These are phyloP conservation scores for Mechanitis messenoides DNA, from an alignment of 2,888 invertebrate genomes.

Conservation along the genomic window DNA sequence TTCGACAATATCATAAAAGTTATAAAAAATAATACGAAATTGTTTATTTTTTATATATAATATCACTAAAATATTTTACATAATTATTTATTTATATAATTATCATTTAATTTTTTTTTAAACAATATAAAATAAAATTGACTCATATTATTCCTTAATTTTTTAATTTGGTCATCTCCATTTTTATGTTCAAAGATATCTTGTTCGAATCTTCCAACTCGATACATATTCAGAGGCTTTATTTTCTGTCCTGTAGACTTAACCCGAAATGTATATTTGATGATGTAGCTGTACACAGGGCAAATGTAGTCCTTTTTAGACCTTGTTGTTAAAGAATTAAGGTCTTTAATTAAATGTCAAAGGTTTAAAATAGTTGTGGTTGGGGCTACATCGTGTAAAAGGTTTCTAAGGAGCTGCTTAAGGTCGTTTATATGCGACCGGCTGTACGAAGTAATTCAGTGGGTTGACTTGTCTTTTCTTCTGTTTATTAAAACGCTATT, in stretches of 20 bases:
- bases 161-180: not conserved
- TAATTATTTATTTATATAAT: no score
- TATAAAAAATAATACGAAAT: no score
- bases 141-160: no score
- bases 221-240: slow-evolving; percentile 57
- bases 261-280: slow-evolving; percentile 69
- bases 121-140: no score
- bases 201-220: slow-evolving; percentile 19
- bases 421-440: slow-evolving; percentile 54
- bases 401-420: slow-evolving; percentile 47
- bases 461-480: slow-evolving; percentile 38
- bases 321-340: slow-evolving; percentile 28
- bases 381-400: slow-evolving; percentile 37
- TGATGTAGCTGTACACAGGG: slow-evolving; percentile 61
- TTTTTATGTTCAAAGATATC: slow-evolving; percentile 23
- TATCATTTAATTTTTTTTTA: no score
- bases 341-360: slow-evolving; percentile 8
- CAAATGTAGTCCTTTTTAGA: slow-evolving; percentile 31
- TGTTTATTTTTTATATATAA: no score
- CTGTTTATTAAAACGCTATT: slow-evolving; percentile 34
- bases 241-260: slow-evolving; percentile 40
- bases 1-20: no score
- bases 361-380: slow-evolving; percentile 5
- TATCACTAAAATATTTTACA: no score
- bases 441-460: slow-evolving; percentile 37